Conservation (phyloP, 1,140 invertebrate species). For the Trichonephila clavipes region DNA sequence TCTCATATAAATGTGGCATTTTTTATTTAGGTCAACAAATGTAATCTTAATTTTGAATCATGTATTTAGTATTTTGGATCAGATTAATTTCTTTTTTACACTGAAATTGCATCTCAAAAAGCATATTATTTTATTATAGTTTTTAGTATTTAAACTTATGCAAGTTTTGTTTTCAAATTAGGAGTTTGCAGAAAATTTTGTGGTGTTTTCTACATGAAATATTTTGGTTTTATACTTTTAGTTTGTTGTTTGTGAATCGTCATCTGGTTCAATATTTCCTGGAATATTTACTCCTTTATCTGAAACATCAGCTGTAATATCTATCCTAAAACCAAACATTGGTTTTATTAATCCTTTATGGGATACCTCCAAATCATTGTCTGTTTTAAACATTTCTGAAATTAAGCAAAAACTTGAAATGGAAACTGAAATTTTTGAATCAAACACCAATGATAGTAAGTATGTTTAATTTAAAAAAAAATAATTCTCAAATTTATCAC, state of each 20-base stretch:
- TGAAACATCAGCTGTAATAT: slow-evolving; percentile 54
- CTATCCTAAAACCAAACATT: slow-evolving; percentile 16
- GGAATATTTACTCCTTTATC: slow-evolving; percentile 58
- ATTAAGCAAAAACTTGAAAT: neutral
- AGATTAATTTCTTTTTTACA: too few relatives aligned
- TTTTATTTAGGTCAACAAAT: too few relatives aligned
- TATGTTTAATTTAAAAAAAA: neutral
- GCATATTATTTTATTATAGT: too few relatives aligned
- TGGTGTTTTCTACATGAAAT: too few relatives aligned
- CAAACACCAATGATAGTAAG: neutral
- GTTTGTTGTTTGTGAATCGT: slow-evolving; percentile 64
- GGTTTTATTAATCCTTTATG: neutral
- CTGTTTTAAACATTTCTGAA: neutral
- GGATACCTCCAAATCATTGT: neutral
- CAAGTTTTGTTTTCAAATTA: too few relatives aligned
- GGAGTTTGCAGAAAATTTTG: too few relatives aligned
- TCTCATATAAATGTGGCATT: too few relatives aligned
- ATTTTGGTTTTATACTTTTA: neutral
- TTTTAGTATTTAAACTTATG: too few relatives aligned
- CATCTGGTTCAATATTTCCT: neutral
- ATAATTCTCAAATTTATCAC: neutral
- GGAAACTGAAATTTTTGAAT: neutral
- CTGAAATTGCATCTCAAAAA: too few relatives aligned
- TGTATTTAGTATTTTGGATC: too few relatives aligned
- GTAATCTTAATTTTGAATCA: too few relatives aligned